Conservation (phyloP, 2,888 invertebrate species). For the Callyntrura sp. region DNA sequence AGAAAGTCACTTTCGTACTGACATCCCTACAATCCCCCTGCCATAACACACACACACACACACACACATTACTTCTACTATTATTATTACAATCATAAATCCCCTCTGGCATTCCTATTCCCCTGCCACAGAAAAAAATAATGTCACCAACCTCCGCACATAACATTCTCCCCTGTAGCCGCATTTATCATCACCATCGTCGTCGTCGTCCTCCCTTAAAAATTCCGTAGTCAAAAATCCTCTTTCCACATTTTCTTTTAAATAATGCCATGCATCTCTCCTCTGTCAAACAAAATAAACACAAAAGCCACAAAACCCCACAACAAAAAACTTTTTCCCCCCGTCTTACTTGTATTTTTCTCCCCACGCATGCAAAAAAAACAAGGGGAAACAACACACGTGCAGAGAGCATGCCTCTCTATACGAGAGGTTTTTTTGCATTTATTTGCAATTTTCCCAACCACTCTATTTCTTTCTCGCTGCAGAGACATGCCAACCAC, state of each 20-base stretch:
- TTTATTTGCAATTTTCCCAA: not conserved
- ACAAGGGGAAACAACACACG: no score
- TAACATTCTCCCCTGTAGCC: not conserved
- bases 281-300: slow-evolving; percentile 51
- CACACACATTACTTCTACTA: no score
- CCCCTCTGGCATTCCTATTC: slow-evolving; percentile 36
- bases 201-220: not conserved
- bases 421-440: not conserved
- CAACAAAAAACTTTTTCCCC: slow-evolving; percentile 56
- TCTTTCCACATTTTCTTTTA: not conserved
- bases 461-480: no score
- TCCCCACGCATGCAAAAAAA: no score
- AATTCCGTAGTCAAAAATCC: not conserved
- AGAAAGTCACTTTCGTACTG: no score
- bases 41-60: not conserved
- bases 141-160: not conserved
- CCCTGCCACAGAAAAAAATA: not conserved
- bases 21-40: no score
- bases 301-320: not conserved
- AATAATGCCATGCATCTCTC: not conserved
- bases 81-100: slow-evolving; percentile 38
- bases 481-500: no score
- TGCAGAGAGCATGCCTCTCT: no score
- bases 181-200: not conserved
- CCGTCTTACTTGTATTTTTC: not conserved